phyloP scores from a whole-genome alignment of 2,888 invertebrate genomes.

The Andrena fulva region DNA sequence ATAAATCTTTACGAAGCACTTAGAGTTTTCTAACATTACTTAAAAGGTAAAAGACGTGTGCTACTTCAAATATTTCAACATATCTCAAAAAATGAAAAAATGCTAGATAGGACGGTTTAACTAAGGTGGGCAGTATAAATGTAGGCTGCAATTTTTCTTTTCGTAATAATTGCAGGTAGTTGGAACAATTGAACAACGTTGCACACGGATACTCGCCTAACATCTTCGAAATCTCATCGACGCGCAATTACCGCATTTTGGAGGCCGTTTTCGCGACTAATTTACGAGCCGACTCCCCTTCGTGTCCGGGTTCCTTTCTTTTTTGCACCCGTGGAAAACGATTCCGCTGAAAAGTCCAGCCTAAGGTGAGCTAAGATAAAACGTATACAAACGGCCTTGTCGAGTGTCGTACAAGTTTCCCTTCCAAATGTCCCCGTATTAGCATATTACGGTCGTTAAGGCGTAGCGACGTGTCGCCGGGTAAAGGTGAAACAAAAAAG shows the following conservation, averaged over 20 bases:
- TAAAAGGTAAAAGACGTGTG: too few relatives aligned
- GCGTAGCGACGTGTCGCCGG: slow-evolving; percentile 50
- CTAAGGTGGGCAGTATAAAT: too few relatives aligned
- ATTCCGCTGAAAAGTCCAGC: slow-evolving; percentile 26
- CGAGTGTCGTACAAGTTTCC: slow-evolving; percentile 49
- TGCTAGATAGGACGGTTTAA: too few relatives aligned
- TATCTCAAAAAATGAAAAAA: too few relatives aligned
- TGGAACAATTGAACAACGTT: too few relatives aligned
- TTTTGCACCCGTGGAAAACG: background rate
- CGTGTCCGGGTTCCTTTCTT: background rate
- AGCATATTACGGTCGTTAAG: slow-evolving; percentile 67
- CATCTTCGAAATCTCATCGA: background rate
- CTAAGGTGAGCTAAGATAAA: slow-evolving; percentile 30
- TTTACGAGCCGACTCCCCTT: slow-evolving; percentile 13
- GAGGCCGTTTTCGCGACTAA: background rate
- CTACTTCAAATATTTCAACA: too few relatives aligned
- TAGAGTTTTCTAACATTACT: too few relatives aligned
- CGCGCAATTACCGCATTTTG: background rate
- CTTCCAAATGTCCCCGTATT: slow-evolving; percentile 54
- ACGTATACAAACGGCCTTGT: slow-evolving; percentile 36
- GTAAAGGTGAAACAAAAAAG: background rate
- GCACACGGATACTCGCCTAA: too few relatives aligned
- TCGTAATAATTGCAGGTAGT: too few relatives aligned
- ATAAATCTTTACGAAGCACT: too few relatives aligned
- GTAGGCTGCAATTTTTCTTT: too few relatives aligned